phyloP scores from a whole-genome alignment of 2,888 invertebrate species.

The Eurytoma adleriae region DNA sequence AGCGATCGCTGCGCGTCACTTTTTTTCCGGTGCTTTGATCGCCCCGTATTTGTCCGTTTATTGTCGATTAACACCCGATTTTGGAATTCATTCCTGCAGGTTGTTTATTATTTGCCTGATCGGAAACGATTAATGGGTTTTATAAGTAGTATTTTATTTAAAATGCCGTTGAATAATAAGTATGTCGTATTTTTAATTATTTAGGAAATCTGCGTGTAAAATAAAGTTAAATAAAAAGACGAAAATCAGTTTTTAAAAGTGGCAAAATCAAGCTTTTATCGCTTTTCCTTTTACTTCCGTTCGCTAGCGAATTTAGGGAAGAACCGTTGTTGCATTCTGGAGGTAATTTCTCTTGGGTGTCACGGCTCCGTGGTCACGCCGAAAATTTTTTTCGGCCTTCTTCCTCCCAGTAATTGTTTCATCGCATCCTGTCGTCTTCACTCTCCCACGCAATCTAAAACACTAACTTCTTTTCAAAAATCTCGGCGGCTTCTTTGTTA shows the following conservation, averaged over 20 bases:
- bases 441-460: conserved; percentile 55
- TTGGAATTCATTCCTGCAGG: background rate
- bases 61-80: conserved; percentile 4
- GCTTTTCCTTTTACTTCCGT: conserved; percentile 53
- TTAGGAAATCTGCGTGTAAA: background rate
- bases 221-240: conserved; percentile 5
- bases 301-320: conserved; percentile 55
- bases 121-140: background rate
- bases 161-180: too few relatives aligned
- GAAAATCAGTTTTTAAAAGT: background rate
- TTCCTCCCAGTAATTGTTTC: conserved; percentile 63
- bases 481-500: too few relatives aligned
- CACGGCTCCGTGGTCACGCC: conserved; percentile 68
- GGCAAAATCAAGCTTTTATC: conserved; percentile 40
- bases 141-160: too few relatives aligned
- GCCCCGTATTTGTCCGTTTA: conserved; percentile 10
- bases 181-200: background rate
- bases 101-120: background rate
- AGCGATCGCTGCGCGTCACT: background rate
- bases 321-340: conserved; percentile 56
- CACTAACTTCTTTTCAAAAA: background rate
- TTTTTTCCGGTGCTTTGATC: conserved; percentile 32
- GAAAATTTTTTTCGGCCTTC: conserved; percentile 64
- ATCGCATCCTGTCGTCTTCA: conserved; percentile 54
- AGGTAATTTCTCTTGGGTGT: conserved; percentile 58